These are phyloP conservation scores for Callaeas wilsoni DNA, from an alignment of 2,113 vertebrate genomes.

Conservation along the genomic window DNA sequence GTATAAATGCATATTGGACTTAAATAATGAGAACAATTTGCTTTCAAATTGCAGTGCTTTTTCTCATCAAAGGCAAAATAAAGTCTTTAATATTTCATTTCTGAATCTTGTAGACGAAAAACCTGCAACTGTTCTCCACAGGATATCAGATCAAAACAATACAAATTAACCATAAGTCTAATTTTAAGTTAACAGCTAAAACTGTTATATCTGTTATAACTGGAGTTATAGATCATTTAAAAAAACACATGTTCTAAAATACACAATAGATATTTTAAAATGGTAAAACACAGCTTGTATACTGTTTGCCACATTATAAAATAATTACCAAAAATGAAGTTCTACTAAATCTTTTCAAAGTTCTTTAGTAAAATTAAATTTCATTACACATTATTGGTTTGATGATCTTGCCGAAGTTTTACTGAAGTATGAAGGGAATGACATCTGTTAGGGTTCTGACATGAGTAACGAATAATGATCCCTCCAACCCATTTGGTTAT, in stretches of 20 bases:
- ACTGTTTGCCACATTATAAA: neutral
- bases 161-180: neutral
- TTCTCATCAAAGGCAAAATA: conserved; percentile 21
- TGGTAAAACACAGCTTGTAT: neutral
- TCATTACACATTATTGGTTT: neutral
- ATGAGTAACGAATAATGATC: neutral
- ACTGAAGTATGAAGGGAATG: neutral
- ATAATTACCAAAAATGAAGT: neutral
- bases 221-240: neutral
- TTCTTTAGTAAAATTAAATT: neutral
- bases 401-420: neutral
- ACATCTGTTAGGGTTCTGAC: neutral
- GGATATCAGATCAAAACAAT: neutral
- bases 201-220: neutral
- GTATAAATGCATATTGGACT: neutral
- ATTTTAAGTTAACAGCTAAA: neutral
- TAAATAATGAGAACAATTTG: conserved; percentile 37
- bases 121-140: neutral
- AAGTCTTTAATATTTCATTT: neutral
- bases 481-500: neutral
- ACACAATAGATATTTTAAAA: neutral
- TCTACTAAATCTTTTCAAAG: neutral
- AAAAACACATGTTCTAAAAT: neutral
- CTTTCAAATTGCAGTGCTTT: neutral
- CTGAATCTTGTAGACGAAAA: neutral